Evolutionary conservation across 1,140 invertebrate genomes (phyloP).

Genomic region (Mamestra configurata): DNA sequence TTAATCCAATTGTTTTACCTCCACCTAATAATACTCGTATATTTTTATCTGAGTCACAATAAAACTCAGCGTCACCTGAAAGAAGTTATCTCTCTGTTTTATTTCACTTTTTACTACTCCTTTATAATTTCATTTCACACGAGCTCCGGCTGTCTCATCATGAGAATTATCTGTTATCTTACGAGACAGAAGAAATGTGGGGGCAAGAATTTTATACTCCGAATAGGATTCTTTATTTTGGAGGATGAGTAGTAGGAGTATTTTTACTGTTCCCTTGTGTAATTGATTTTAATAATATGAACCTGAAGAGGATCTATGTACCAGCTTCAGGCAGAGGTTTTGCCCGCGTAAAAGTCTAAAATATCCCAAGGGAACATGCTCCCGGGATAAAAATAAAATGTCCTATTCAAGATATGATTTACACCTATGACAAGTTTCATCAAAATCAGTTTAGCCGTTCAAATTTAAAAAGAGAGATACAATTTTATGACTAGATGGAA

Average conservation of each 20-base stretch:
- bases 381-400: too few species aligned
- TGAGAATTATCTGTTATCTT: constrained; percentile 15
- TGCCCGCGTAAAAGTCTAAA: too few species aligned
- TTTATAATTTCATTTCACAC: constrained; percentile 31
- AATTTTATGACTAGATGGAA: too few species aligned
- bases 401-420: too few species aligned
- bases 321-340: too few species aligned
- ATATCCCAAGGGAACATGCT: too few species aligned
- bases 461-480: too few species aligned
- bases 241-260: background rate
- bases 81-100: constrained; percentile 27
- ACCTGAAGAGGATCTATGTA: too few species aligned
- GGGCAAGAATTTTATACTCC: constrained; percentile 7
- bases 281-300: background rate
- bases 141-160: constrained; percentile 14
- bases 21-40: background rate
- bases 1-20: constrained; percentile 12
- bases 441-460: too few species aligned
- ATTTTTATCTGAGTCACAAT: background rate
- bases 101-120: constrained; percentile 32
- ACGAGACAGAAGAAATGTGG: constrained; percentile 22
- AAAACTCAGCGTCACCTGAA: constrained; percentile 19
- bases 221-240: background rate
- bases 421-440: too few species aligned
- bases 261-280: background rate